Evolutionary conservation across 2,113 vertebrate species (phyloP).

Genomic region (Vanacampus margaritifer): DNA sequence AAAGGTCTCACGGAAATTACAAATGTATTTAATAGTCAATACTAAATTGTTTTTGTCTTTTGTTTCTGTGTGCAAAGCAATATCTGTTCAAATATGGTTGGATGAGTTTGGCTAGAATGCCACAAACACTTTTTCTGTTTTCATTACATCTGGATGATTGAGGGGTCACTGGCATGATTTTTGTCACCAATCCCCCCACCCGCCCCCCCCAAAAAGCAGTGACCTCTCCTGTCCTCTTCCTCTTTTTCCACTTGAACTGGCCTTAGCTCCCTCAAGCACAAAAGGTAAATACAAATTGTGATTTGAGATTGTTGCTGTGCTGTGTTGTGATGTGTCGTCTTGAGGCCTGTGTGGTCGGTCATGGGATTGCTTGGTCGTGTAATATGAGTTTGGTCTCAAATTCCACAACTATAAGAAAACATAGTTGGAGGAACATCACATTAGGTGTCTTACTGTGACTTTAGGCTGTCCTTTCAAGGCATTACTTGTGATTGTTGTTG

Average conservation of each 20-base stretch:
- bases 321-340: constrained; percentile 59
- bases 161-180: constrained; percentile 24
- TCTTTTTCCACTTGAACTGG: constrained; percentile 55
- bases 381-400: constrained; percentile 42
- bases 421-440: constrained; percentile 23
- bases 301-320: constrained; percentile 65
- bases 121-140: background rate
- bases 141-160: background rate
- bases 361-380: constrained; percentile 42
- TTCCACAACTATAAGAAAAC: constrained; percentile 14
- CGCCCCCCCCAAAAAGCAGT: constrained; percentile 23
- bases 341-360: constrained; percentile 56
- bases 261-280: constrained; percentile 96
- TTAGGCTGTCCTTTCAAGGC: constrained; percentile 19
- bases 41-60: no score
- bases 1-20: no score
- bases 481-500: constrained; percentile 35
- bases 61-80: background rate
- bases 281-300: constrained; percentile 87
- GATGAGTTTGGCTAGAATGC: background rate
- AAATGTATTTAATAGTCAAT: background rate
- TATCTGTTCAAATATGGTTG: background rate
- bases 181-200: constrained; percentile 19
- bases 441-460: constrained; percentile 26
- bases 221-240: constrained; percentile 47